phyloP scores from a whole-genome alignment of 2,797 vertebrate genomes.

The Pterois miles region DNA sequence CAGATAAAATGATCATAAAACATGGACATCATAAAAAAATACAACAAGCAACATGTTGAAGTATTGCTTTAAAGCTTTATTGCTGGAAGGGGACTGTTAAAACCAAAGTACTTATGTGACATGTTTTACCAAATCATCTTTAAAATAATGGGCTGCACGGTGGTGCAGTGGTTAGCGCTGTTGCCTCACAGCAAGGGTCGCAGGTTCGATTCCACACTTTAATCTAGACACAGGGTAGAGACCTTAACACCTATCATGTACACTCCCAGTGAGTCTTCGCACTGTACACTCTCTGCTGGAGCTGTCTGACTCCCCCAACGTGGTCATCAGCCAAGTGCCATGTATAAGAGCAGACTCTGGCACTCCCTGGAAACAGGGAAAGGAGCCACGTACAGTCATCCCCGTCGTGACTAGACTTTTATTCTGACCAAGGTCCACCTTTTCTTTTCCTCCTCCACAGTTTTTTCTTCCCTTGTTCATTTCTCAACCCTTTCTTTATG shows the following conservation, averaged over 20 bases:
- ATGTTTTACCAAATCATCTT: not conserved
- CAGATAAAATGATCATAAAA: no score
- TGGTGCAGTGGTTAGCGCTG: no score
- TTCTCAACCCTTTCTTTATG: not conserved
- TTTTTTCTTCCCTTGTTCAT: not conserved
- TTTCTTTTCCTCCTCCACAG: not conserved
- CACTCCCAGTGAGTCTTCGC: not conserved
- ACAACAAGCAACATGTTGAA: not conserved
- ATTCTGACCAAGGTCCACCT: conserved; percentile 45
- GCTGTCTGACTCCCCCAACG: conserved; percentile 4
- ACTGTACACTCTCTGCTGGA: not conserved
- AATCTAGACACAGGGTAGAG: not conserved
- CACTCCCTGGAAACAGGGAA: conserved; percentile 71
- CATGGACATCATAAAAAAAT: no score
- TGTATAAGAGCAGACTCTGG: conserved; percentile 14
- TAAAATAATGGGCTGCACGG: no score
- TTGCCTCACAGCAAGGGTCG: no score
- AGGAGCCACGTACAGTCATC: conserved; percentile 9
- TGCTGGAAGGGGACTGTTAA: not conserved
- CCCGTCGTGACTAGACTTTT: conserved; percentile 41
- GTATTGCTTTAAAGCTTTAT: not conserved
- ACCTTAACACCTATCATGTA: not conserved
- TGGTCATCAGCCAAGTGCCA: conserved; percentile 2
- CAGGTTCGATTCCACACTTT: no score
- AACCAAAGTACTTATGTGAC: not conserved